Conservation (phyloP, 30 jellyfish, hydroid and myxozoan genomes). For the Turritopsis dohrnii region DNA sequence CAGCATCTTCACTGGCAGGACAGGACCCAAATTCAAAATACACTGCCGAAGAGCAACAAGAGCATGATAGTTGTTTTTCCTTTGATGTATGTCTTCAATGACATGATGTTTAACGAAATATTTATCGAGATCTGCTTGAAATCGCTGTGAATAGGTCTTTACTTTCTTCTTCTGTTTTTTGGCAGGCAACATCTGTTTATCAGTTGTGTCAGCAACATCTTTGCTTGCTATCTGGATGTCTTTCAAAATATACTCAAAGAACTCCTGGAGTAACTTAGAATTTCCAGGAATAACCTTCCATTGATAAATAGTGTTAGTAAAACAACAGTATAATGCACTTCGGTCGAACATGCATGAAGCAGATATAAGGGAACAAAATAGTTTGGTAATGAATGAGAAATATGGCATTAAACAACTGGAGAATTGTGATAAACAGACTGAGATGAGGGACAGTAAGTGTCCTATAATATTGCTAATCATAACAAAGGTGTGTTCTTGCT, state of each 20-base stretch:
- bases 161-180: not conserved
- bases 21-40: conserved; percentile 8
- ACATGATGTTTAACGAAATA: not conserved
- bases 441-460: not conserved
- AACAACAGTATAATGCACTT: not conserved
- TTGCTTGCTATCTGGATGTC: not conserved
- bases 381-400: conserved; percentile 9
- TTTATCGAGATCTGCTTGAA: not conserved
- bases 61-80: not conserved
- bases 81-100: not conserved
- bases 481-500: not conserved
- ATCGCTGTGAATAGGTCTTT: not conserved
- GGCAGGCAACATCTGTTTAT: not conserved
- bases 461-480: not conserved
- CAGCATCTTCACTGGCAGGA: not conserved
- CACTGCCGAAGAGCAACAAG: not conserved
- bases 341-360: not conserved
- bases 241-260: not conserved
- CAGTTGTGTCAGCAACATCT: not conserved
- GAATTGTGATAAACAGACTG: not conserved
- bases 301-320: not conserved
- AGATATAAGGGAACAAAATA: not conserved
- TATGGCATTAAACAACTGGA: conserved; percentile 5
- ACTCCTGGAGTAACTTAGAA: not conserved
- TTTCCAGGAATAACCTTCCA: conserved; percentile 20